Evolutionary conservation across 1,140 invertebrate genomes (phyloP).

Genomic region (Gonatopus flavifemur): DNA sequence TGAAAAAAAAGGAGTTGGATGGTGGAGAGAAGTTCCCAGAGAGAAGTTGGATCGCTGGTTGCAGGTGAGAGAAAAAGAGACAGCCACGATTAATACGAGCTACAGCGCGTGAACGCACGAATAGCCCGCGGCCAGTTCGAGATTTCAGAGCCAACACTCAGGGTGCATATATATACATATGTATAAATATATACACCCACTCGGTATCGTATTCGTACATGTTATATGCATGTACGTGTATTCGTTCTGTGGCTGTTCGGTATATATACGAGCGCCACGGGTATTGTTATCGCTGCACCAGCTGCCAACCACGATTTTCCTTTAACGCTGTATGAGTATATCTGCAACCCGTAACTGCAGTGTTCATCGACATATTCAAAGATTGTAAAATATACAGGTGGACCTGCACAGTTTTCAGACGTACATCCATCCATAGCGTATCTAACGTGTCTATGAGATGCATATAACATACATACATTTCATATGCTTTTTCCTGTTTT

Average conservation of each 20-base stretch:
- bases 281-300: conserved; percentile 48
- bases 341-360: conserved; percentile 14
- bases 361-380: neutral
- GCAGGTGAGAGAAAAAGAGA: neutral
- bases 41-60: neutral
- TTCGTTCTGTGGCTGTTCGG: conserved; percentile 37
- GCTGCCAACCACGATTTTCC: conserved; percentile 40
- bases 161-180: conserved; percentile 31
- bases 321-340: conserved; percentile 19
- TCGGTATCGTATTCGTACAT: no score
- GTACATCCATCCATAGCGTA: no score
- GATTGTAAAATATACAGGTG: no score
- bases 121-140: conserved; percentile 33
- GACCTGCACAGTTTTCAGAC: no score
- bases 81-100: conserved; percentile 23
- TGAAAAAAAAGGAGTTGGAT: neutral
- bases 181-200: conserved; percentile 30
- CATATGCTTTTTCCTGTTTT: no score
- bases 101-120: conserved; percentile 21
- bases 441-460: no score
- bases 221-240: no score
- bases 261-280: conserved; percentile 46
- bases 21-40: neutral
- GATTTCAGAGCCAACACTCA: conserved; percentile 44
- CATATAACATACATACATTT: no score